Conservation (phyloP, 2,797 vertebrate species). For the Falco peregrinus region DNA sequence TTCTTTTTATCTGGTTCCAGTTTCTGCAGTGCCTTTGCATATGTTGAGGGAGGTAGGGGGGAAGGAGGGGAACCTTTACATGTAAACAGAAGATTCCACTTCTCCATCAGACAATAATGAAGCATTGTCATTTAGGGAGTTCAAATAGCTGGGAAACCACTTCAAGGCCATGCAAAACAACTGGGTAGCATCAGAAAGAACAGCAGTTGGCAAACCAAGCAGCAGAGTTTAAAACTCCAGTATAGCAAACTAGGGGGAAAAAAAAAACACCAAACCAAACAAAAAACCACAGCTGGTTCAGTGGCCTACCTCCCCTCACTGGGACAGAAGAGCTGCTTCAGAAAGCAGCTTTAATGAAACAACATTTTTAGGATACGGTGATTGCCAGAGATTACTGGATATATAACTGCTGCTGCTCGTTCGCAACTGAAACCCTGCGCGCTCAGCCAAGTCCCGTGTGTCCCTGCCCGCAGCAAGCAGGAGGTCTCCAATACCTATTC, state of each 20-base stretch:
- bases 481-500: not conserved
- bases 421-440: not conserved
- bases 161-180: slow-evolving; percentile 80
- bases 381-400: slow-evolving; percentile 39
- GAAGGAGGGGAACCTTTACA: slow-evolving; percentile 73
- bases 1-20: slow-evolving; percentile 85
- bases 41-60: slow-evolving; percentile 75
- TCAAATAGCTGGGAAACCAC: slow-evolving; percentile 82
- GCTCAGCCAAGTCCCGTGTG: not conserved
- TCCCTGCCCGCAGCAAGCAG: not conserved
- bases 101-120: slow-evolving; percentile 73
- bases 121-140: slow-evolving; percentile 75
- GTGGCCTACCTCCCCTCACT: slow-evolving; percentile 14
- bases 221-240: slow-evolving; percentile 62
- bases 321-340: slow-evolving; percentile 17
- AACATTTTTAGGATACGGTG: not conserved
- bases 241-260: slow-evolving; percentile 48
- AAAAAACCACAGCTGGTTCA: slow-evolving; percentile 62
- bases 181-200: slow-evolving; percentile 76
- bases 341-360: slow-evolving; percentile 29
- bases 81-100: slow-evolving; percentile 79
- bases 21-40: slow-evolving; percentile 77
- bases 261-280: too few species aligned
- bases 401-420: not conserved
- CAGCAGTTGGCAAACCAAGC: slow-evolving; percentile 71